Base-by-base conservation (phyloP, 2,797 vertebrate genomes). In the Sorex maritimensis region DNA sequence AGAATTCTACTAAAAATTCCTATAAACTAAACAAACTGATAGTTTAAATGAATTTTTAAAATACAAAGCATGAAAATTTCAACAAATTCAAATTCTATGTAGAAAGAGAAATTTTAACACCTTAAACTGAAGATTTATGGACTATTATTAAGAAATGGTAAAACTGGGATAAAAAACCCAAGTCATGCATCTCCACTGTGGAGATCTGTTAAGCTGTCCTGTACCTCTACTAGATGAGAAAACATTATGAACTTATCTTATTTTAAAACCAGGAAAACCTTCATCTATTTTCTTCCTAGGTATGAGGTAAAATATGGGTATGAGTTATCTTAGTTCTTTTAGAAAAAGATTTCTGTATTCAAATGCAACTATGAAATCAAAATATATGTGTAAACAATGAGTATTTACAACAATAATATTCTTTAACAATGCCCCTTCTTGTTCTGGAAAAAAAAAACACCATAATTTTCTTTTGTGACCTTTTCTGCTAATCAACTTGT, bases 401-500 rank as follows among this genome's bases (percentile, higher is more conserved):
- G 52, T 23, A 61, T 68, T 77, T 83, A 65, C 14, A 71, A 65
- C 65, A 41, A 86, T 81, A 21, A 68, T 34, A 41, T 81, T 72
- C 1, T 90, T 82, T 52, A 75, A 74, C 79, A n/a, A 86, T 63
- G 28, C 6, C 6, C 55, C 14, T 67, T 82, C 46, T 83, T 63
- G 30, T 34, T 79, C 78, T 72, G 28, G 65, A 79, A 78, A 30
- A 61, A 61, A 17, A 19, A 58, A 15, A 58, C 58, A 71, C 4
- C 13, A 41, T 28, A 79, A 55, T 61, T 90, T 94, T 81, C 17
- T 73, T 86, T 71, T 30, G 4, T 80, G 75, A 82, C 65, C 28
- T 52, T 67, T 91, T 67, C 23, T 91, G 30, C 58, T 91, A 84
- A 95, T 90, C 71, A 93, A 30, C 58, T 84, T 72, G 13, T 82